phyloP scores from a whole-genome alignment of 92 coral and sea anemone genomes.

The Siderastrea radians region DNA sequence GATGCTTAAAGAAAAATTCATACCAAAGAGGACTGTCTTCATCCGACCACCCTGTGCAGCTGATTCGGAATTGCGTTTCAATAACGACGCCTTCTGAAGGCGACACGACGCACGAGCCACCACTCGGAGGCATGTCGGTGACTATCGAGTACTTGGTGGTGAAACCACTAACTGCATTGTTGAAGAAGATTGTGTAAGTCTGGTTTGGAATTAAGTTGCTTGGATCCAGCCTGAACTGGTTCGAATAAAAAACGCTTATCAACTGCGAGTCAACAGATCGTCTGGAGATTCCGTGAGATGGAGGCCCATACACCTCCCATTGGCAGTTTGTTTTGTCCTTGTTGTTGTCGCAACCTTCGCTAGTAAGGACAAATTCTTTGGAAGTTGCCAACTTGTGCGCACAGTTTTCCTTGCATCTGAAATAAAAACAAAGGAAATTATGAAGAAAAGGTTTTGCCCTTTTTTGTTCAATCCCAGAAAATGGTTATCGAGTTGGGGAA shows the following conservation, averaged over 20 bases:
- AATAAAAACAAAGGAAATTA: neutral
- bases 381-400: conserved; percentile 52
- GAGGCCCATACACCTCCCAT: conserved; percentile 48
- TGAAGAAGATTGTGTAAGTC: conserved; percentile 38
- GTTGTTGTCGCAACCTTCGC: conserved; percentile 41
- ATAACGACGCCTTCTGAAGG: conserved; percentile 68
- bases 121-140: conserved; percentile 50
- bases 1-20: conserved; percentile 68
- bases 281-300: conserved; percentile 14
- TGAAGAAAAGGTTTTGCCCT: neutral
- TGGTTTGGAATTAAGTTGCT: conserved; percentile 25
- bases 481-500: too few relatives aligned
- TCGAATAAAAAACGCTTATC: conserved; percentile 1
- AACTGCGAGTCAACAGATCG: conserved; percentile 3
- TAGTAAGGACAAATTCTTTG: conserved; percentile 42
- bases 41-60: conserved; percentile 80
- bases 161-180: neutral
- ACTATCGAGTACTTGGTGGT: conserved; percentile 29
- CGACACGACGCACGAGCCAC: conserved; percentile 66
- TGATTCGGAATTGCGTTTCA: conserved; percentile 64
- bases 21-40: conserved; percentile 84
- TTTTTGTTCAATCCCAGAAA: neutral
- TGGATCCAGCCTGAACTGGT: conserved; percentile 34
- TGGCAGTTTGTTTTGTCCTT: conserved; percentile 14
- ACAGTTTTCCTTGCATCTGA: conserved; percentile 77